phyloP scores from a whole-genome alignment of 2,888 invertebrate genomes.

The Drosophila ezoana region DNA sequence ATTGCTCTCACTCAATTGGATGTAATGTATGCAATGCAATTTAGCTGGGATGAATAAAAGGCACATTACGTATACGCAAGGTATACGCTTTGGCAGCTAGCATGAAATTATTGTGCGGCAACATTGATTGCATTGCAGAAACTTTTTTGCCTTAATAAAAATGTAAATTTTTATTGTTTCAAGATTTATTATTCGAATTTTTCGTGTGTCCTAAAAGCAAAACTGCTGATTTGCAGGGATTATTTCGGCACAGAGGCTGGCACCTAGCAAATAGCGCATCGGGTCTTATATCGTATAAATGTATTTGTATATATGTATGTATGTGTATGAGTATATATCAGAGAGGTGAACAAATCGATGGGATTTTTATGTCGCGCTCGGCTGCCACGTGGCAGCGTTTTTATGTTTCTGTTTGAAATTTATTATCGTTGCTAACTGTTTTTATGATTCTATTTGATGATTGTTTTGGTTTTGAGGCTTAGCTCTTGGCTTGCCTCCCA shows the following conservation, averaged over 20 bases:
- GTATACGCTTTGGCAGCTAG: constrained; percentile 22
- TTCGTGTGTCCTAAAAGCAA: constrained; percentile 40
- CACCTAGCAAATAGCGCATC: constrained; percentile 42
- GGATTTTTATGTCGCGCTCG: constrained; percentile 67
- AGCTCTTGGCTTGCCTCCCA: constrained; percentile 23
- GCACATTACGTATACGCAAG: constrained; percentile 48
- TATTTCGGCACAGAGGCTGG: constrained; percentile 23
- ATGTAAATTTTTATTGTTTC: constrained; percentile 76
- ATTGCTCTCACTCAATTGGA: constrained; percentile 19
- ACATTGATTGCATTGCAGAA: constrained; percentile 58
- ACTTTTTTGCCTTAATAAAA: constrained; percentile 56
- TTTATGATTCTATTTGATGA: constrained; percentile 79
- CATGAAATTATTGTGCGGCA: constrained; percentile 30
- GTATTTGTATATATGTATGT: constrained; percentile 17
- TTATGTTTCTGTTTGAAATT: constrained; percentile 73
- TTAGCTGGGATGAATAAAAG: constrained; percentile 17
- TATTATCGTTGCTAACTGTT: constrained; percentile 77
- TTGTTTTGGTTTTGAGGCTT: constrained; percentile 71
- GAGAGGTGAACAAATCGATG: constrained; percentile 49
- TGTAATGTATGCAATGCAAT: constrained; percentile 51
- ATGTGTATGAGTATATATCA: constrained; percentile 20
- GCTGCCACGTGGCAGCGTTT: constrained; percentile 60
- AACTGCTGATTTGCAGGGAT: constrained; percentile 74
- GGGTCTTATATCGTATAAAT: constrained; percentile 22
- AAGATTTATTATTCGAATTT: constrained; percentile 70